Evolutionary conservation across 2,797 vertebrate species (phyloP), one percentile per base, ranked within the genome.

Genomic region (Tokudaia muenninki): DNA sequence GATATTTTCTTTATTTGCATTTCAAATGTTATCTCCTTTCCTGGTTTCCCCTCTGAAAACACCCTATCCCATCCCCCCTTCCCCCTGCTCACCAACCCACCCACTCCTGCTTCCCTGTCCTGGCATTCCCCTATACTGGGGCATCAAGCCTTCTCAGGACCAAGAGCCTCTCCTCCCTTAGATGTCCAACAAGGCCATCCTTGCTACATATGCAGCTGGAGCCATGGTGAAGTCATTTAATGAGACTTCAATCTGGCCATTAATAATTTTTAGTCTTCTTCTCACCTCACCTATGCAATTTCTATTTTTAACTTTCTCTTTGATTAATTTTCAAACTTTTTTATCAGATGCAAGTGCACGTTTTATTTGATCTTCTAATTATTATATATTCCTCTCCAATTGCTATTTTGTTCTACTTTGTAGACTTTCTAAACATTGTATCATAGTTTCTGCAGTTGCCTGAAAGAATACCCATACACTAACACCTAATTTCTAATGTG

Each of bases 251-350:
- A 65, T 55, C 34, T 75, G n/a, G 12, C 47, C 67, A 50, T 47
- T 4, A 77, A 31, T 50, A 41, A 21, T 78, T 72, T 94, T 94
- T 34, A 89, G 8, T 74, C 82, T 83, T 83, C 31, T 41, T 11
- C 59, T 0, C 4, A 44, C 70, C 80, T 91, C 34, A 22, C 55
- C 47, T 80, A 17, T 1, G 21, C 84, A 72, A 52, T 87, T 92
- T 92, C 70, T 31, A 24, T 59, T 75, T 91, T 96, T 67, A 24
- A 44, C 65, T 70, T 94, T 80, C 6, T 93, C 13, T 63, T 75
- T 83, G 52, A 17, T 61, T 80, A 91, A 67, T 70, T 95, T 94
- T 87, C 74, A 79, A 77, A 89, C 13, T n/a, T 87, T 50, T 57
- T 52, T 92, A 10, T 87, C 63, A 7, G 10, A 41, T 67, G 8